Conservation (phyloP, 2,797 vertebrate species). For the Notoglanidium macrostoma region DNA sequence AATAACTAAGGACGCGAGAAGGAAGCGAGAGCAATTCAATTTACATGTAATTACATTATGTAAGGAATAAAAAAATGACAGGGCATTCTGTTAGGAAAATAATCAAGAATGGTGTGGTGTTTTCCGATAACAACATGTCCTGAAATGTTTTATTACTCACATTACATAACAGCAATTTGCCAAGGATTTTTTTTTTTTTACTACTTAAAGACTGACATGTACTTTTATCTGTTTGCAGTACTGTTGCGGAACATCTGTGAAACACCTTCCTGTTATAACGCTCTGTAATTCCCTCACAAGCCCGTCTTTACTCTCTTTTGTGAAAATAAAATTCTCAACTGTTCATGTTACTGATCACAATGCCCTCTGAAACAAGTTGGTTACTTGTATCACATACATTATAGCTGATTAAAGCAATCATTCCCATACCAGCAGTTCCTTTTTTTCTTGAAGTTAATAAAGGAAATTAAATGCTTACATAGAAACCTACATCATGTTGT, state of each 20-base stretch:
- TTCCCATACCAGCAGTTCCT: neutral
- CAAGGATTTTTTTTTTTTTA: neutral
- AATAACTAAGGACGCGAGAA: conserved; percentile 9
- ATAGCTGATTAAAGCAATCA: neutral
- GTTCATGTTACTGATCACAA: neutral
- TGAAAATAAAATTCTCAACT: neutral
- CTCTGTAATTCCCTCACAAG: neutral
- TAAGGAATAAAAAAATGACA: neutral
- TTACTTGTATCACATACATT: neutral
- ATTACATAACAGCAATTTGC: neutral
- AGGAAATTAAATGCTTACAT: neutral
- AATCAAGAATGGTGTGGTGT: neutral
- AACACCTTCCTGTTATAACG: neutral
- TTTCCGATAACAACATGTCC: neutral
- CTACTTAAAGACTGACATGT: neutral
- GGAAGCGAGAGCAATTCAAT: neutral
- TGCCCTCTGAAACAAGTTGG: neutral
- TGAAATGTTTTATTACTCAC: neutral
- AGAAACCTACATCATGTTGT: neutral
- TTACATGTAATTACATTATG: neutral
- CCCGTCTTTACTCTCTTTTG: neutral
- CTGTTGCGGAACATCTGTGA: neutral
- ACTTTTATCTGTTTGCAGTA: neutral
- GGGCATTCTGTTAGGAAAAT: neutral
- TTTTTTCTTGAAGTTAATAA: neutral